Percentiles rank a stretch among this genome's conserved stretches.
Evolutionary conservation across 2,888 invertebrate genomes (phyloP).

Genomic region (Sericinus montela): DNA sequence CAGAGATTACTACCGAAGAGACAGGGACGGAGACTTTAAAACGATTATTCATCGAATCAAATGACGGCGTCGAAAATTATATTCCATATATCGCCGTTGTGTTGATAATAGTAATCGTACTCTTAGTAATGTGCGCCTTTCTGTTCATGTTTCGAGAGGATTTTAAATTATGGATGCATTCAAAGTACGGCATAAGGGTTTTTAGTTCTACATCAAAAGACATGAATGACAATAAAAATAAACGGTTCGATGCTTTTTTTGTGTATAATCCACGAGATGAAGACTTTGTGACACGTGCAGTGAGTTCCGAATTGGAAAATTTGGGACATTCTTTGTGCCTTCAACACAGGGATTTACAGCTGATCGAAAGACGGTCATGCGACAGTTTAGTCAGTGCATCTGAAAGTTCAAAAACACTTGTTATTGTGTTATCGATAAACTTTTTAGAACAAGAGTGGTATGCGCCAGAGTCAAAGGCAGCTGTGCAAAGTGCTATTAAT

Average conservation of each 20-base stretch:
- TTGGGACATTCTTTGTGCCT: constrained; percentile 81
- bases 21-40: constrained; percentile 79
- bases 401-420: constrained; percentile 84
- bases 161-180: constrained; percentile 88
- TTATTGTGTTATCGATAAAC: constrained; percentile 88
- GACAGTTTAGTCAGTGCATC: constrained; percentile 76
- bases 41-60: constrained; percentile 81
- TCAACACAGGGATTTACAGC: constrained; percentile 82
- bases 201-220: constrained; percentile 81
- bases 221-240: constrained; percentile 80
- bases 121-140: constrained; percentile 83
- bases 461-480: constrained; percentile 88
- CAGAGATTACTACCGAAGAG: constrained; percentile 81
- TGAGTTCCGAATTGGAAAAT: constrained; percentile 86
- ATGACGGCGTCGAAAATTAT: constrained; percentile 84
- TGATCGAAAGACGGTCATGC: constrained; percentile 78
- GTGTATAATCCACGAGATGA: constrained; percentile 91
- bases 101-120: constrained; percentile 83
- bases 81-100: constrained; percentile 86
- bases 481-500: constrained; percentile 85
- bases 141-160: constrained; percentile 87
- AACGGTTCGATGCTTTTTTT: constrained; percentile 92
- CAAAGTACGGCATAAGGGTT: constrained; percentile 86
- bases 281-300: constrained; percentile 83
- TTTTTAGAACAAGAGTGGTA: constrained; percentile 92